Evolutionary conservation across 1,140 invertebrate genomes (phyloP), one percentile per base, ranked within the genome.

Genomic region (Diachasma alloeum): DNA sequence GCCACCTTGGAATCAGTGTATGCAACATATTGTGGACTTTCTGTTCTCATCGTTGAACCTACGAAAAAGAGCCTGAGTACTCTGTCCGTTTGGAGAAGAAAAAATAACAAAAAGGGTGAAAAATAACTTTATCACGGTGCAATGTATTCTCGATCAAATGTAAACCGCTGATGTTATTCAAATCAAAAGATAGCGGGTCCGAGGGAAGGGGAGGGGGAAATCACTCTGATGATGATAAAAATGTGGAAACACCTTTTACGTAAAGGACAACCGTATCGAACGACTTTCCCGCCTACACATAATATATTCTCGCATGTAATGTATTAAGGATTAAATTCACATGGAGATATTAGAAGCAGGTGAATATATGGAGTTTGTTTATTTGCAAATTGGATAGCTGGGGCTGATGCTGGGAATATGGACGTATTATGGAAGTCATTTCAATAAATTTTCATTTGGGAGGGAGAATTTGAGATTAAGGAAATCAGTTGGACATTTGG

Each of bases 11-110:
- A 73, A 48, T 71, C 17, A 37, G 26, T 22, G 19, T 42, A 36
- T 39, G 26, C 15, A 24, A 68, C 44, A 69, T 31, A 31, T 69
- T 56, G 53, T 69, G 24, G 53, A 76, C 74, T 76, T 76, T 76
- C 74, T 56, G 74, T 76, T 76, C 74, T 76, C 74, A 76, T 76
- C 74, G 74, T 76, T 76, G 70, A 48, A 71, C 9, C 39, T 1
- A 42, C 8, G 19, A 26, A 74, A 71, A 69, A 76, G 46, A 63
- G 44, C 46, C 39, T 42, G 72, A 67, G 56, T 63, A 66, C 67
- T 67, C 73, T 53, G n/a, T 53, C 48, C 17, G 9, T 53, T 53
- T 9, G 48, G 39, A 24, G 68, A 37, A 46, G 37, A 24, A 26
- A 15, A 75, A 75, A n/a, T n/a, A 56, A 31, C 8, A 37, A 56